Evolutionary conservation across 2,888 invertebrate species (phyloP).

Genomic region (Bellardia pandia): DNA sequence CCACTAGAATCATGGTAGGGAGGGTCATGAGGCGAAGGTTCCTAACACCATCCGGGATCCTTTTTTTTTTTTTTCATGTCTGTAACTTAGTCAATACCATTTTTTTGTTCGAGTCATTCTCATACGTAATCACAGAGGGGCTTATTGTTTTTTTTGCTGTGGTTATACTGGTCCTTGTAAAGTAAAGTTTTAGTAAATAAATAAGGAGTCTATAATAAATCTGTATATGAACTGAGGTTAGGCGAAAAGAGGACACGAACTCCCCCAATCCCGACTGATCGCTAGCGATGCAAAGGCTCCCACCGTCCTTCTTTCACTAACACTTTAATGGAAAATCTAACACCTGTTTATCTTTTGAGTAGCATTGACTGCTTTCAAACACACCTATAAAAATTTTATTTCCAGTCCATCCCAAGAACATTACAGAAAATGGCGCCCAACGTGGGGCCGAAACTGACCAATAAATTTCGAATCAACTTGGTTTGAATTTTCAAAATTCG

Average conservation of each 20-base stretch:
- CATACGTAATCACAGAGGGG: background rate
- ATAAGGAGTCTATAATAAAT: background rate
- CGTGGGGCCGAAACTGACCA: too few species aligned
- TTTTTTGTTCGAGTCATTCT: background rate
- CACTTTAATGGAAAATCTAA: too few species aligned
- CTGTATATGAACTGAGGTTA: background rate
- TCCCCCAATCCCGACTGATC: background rate
- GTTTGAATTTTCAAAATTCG: too few species aligned
- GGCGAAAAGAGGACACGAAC: background rate
- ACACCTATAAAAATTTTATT: too few species aligned
- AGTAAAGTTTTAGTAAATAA: background rate
- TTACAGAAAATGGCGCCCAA: too few species aligned
- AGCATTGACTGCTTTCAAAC: too few species aligned
- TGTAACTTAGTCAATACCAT: background rate
- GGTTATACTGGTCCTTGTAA: background rate
- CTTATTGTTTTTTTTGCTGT: background rate
- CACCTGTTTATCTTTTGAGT: too few species aligned
- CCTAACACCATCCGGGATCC: background rate
- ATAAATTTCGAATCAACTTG: too few species aligned
- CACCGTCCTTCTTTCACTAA: too few species aligned
- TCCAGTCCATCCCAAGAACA: too few species aligned
- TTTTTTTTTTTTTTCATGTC: background rate
- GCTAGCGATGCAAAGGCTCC: background rate
- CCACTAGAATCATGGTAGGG: slow-evolving; percentile 20
- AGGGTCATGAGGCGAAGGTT: slow-evolving; percentile 8